These are phyloP conservation scores for Apocrypta bakeri DNA, from an alignment of 1,140 invertebrate genomes.

Conservation along the genomic window DNA sequence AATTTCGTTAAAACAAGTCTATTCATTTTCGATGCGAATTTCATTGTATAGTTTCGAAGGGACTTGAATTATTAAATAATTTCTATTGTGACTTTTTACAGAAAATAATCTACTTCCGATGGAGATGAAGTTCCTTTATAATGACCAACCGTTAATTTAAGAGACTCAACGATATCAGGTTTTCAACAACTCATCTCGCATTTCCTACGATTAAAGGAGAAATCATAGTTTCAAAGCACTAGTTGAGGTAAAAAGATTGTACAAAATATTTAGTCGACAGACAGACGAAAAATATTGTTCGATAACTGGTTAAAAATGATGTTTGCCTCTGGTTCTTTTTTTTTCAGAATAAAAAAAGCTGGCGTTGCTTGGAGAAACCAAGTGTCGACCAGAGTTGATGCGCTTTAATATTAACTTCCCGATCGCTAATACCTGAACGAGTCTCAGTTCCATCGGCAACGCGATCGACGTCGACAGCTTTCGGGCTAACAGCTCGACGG, in stretches of 20 bases:
- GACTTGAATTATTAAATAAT: too few species aligned
- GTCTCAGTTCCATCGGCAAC: background rate
- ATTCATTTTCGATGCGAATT: too few species aligned
- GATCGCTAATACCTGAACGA: background rate
- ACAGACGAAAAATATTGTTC: too few species aligned
- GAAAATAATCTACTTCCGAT: conserved; percentile 70
- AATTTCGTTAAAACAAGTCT: too few species aligned
- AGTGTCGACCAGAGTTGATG: conserved; percentile 69
- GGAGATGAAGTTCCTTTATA: conserved; percentile 63
- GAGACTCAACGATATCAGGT: conserved; percentile 7
- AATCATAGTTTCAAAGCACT: conserved; percentile 47
- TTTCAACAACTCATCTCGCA: background rate
- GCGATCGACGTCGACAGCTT: background rate
- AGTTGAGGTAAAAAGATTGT: conserved; percentile 44
- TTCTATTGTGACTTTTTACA: conserved; percentile 55
- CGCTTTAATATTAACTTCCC: conserved; percentile 55
- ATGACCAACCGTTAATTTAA: conserved; percentile 15
- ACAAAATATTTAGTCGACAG: background rate
- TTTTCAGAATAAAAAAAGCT: conserved; percentile 65
- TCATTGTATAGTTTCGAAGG: too few species aligned
- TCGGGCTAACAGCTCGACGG: background rate
- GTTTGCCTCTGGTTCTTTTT: background rate
- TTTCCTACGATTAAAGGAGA: conserved; percentile 26
- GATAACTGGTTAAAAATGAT: too few species aligned
- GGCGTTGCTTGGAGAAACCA: conserved; percentile 69